Evolutionary conservation across 2,113 vertebrate species (phyloP).

Genomic region (Pungitius pungitius): DNA sequence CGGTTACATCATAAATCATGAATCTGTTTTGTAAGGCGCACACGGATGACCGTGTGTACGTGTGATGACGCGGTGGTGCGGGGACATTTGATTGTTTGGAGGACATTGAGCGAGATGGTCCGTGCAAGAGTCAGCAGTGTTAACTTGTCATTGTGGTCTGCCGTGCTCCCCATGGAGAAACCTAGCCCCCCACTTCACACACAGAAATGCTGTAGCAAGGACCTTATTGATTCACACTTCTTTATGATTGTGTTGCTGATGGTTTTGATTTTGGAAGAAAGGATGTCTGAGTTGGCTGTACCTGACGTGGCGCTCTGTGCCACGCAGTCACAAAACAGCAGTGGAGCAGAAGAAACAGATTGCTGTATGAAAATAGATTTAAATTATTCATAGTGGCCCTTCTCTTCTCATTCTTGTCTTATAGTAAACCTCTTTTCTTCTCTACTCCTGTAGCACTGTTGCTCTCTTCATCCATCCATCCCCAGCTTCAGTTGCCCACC

Average conservation of each 20-base stretch:
- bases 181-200: neutral
- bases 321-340: neutral
- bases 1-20: neutral
- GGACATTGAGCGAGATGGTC: neutral
- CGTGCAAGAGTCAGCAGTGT: neutral
- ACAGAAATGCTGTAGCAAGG: neutral
- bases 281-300: neutral
- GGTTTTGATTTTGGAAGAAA: too few species aligned
- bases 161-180: neutral
- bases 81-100: neutral
- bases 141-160: neutral
- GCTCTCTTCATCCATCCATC: neutral
- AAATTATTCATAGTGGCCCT: constrained; percentile 36
- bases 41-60: neutral
- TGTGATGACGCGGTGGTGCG: neutral
- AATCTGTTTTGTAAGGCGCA: neutral
- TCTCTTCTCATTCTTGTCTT: constrained; percentile 7
- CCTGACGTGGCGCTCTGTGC: neutral
- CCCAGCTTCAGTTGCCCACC: neutral
- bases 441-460: neutral
- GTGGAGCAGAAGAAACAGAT: constrained; percentile 21
- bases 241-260: neutral
- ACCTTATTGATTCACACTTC: neutral
- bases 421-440: neutral
- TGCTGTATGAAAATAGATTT: constrained; percentile 26